A percentile compares a stretch with the other conserved stretches of the same genome.
These are phyloP conservation scores for Brachionus koreanus DNA, from an alignment of 1,140 invertebrate genomes.

Conservation along the genomic window DNA sequence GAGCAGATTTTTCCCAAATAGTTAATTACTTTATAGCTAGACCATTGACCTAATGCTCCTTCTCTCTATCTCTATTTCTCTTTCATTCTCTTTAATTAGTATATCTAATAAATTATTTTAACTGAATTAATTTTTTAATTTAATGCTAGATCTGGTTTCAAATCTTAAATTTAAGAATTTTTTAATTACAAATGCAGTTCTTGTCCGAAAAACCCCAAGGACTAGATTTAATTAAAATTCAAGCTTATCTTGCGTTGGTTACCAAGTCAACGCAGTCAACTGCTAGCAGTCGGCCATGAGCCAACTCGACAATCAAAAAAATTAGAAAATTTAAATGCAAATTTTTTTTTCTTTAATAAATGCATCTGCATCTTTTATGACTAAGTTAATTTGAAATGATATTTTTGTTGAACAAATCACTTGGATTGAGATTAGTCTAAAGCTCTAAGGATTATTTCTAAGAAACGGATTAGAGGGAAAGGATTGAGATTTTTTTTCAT, in stretches of 20 bases:
- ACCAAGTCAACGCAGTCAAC: neutral
- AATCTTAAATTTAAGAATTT: neutral
- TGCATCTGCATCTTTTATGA: neutral
- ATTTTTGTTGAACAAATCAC: neutral
- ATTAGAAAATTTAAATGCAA: neutral
- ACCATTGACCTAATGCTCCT: too few species aligned
- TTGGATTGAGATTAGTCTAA: neutral
- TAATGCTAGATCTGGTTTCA: neutral
- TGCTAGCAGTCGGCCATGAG: neutral
- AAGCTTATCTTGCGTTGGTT: too few species aligned
- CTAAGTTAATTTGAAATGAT: neutral
- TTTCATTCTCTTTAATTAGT: neutral
- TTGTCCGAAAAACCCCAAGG: neutral
- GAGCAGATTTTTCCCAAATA: neutral
- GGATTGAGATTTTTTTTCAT: neutral
- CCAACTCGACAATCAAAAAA: neutral
- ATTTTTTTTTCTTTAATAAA: neutral
- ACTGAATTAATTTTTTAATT: neutral
- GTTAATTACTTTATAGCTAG: neutral
- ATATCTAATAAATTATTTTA: neutral
- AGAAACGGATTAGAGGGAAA: neutral
- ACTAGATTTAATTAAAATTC: neutral
- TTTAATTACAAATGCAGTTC: neutral
- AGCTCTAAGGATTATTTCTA: neutral
- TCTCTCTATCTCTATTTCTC: too few species aligned